phyloP scores from a whole-genome alignment of 2,888 invertebrate genomes.

The Nudaria mundana region DNA sequence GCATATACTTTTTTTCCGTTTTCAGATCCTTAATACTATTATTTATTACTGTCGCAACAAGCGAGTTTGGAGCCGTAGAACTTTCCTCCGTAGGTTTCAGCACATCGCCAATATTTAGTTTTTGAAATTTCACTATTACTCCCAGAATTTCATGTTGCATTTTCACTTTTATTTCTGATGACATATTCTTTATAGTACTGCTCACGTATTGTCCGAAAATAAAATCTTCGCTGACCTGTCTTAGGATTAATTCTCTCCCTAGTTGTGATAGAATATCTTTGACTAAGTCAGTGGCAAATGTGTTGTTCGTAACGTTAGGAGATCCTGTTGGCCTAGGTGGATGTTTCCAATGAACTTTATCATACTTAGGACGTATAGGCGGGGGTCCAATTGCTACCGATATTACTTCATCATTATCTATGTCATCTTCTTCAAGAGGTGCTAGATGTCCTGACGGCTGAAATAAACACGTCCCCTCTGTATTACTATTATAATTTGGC shows the following conservation, averaged over 20 bases:
- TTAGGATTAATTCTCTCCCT: slow-evolving; percentile 57
- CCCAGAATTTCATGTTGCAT: slow-evolving; percentile 71
- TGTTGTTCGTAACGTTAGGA: slow-evolving; percentile 17
- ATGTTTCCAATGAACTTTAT: slow-evolving; percentile 47
- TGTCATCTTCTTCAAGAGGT: slow-evolving; percentile 67
- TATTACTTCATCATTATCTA: slow-evolving; percentile 68
- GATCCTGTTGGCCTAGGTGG: slow-evolving; percentile 16
- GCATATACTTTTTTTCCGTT: slow-evolving; percentile 40
- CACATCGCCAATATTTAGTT: slow-evolving; percentile 31
- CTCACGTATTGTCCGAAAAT: slow-evolving; percentile 72
- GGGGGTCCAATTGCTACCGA: slow-evolving; percentile 72
- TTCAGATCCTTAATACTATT: slow-evolving; percentile 35
- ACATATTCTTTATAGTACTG: slow-evolving; percentile 60
- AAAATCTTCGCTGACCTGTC: slow-evolving; percentile 67
- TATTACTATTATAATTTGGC: too few species aligned
- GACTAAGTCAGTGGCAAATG: slow-evolving; percentile 43
- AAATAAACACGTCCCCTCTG: too few species aligned
- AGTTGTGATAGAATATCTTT: slow-evolving; percentile 58
- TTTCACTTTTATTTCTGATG: slow-evolving; percentile 46
- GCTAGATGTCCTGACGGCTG: slow-evolving; percentile 67
- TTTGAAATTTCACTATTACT: slow-evolving; percentile 57
- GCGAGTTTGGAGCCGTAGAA: neutral
- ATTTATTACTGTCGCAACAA: slow-evolving; percentile 7
- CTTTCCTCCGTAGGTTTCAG: slow-evolving; percentile 22
- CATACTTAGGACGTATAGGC: slow-evolving; percentile 57